Evolutionary conservation across 2,888 invertebrate genomes (phyloP).

Genomic region (Oxycera nigricornis): DNA sequence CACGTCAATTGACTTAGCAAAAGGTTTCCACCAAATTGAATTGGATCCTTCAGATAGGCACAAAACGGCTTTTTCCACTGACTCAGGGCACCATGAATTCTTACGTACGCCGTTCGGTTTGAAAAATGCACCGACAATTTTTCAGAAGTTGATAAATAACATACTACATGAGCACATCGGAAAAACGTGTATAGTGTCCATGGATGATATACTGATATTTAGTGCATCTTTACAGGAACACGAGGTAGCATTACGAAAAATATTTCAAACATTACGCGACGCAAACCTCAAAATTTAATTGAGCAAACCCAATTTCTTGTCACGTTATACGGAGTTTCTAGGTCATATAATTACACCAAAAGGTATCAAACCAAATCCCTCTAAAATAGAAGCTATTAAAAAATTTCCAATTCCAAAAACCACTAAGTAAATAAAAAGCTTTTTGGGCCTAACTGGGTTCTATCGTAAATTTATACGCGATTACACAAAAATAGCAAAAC

Average conservation of each 20-base stretch:
- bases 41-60: background rate
- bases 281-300: slow-evolving; percentile 15
- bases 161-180: background rate
- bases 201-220: background rate
- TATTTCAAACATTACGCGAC: background rate
- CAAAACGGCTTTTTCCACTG: slow-evolving; percentile 1
- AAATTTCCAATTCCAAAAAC: slow-evolving; percentile 43
- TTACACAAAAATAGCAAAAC: background rate
- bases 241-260: background rate
- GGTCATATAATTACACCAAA: slow-evolving; percentile 16
- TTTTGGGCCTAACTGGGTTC: slow-evolving; percentile 49
- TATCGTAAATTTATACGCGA: slow-evolving; percentile 33
- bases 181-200: background rate
- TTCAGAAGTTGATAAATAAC: background rate
- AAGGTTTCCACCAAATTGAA: no score
- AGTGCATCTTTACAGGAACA: background rate
- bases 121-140: background rate
- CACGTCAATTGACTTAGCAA: no score
- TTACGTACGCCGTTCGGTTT: background rate
- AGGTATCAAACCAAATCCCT: slow-evolving; percentile 31
- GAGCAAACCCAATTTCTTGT: slow-evolving; percentile 53
- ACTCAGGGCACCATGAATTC: background rate
- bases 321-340: slow-evolving; percentile 14
- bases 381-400: slow-evolving; percentile 11
- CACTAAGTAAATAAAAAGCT: slow-evolving; percentile 48